Evolutionary conservation across 1,140 invertebrate genomes (phyloP), one percentile per base, ranked within the genome.

Genomic region (Galleria mellonella): DNA sequence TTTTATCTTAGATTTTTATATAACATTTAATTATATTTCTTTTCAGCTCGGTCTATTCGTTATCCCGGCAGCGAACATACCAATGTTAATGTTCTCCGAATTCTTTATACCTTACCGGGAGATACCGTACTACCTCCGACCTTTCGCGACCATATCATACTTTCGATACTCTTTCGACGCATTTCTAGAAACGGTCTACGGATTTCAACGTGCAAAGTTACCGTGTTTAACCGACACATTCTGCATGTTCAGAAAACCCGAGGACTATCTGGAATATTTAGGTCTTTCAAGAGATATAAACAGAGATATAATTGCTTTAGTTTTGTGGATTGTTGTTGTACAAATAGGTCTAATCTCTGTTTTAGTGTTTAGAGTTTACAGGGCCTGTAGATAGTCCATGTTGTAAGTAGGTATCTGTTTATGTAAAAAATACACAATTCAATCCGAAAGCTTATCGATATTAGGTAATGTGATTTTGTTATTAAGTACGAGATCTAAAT

Each of bases 161-260:
- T 93, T 95, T 53, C 89, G 93, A 62, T 96, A 95, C 41, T 89
- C 91, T 0, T 95, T 95, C 61, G 94, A 96, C 73, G 92, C 93
- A 2, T 84, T 92, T 0, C 68, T 96, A 15, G 89, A 94, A 54
- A 89, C 91, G 0, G 89, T 94, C 1, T 97, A 96, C 65, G 91
- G 92, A 1, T 91, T 90, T 54, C 76, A 90, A 41, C 86, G 94
- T 32, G 58, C 66, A 4, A 77, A 79, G 23, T 61, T 93, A 23
- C 62, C 87, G 0, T 93, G 92, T 54, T 52, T 86, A 7, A 47
- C 62, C 43, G 46, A 50, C 0, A 23, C 6, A 23, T 88, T 74
- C 43, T 89, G 89, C 27, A 69, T 83, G 41, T 89, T 86, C 39
- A 86, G 64, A 37, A 59, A 73, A 10, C 78, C 88, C 5, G 55